Percentiles rank a stretch among this genome's conserved stretches.
phyloP scores from a whole-genome alignment of 2,888 invertebrate genomes.

The Escarpia spicata region DNA sequence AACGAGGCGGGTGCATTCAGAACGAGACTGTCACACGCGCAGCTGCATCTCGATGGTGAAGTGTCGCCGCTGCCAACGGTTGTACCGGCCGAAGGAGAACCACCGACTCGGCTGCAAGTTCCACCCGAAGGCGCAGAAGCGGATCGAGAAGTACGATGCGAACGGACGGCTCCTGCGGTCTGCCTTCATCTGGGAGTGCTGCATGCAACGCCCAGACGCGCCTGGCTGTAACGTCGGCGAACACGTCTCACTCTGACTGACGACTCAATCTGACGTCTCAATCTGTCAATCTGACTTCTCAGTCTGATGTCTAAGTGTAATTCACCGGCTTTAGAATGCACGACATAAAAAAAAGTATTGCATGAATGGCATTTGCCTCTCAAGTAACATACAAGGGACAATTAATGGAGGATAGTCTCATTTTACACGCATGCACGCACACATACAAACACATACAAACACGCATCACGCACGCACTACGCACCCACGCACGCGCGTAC shows the following conservation, averaged over 20 bases:
- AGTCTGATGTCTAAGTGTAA: background rate
- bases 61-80: conserved; percentile 59
- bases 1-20: background rate
- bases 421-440: no score
- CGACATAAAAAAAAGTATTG: no score
- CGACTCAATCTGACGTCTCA: background rate
- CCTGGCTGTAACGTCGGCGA: conserved; percentile 57
- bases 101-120: conserved; percentile 58
- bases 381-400: no score
- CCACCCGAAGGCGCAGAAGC: conserved; percentile 56
- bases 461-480: no score
- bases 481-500: no score
- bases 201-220: conserved; percentile 51
- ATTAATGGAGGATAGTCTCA: no score
- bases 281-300: background rate
- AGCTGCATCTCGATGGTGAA: conserved; percentile 36
- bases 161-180: conserved; percentile 54
- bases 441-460: no score
- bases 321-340: no score
- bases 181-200: conserved; percentile 58
- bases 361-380: no score
- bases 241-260: conserved; percentile 43
- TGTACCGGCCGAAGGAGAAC: conserved; percentile 57
- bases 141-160: conserved; percentile 55
- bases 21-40: background rate